Evolutionary conservation across 1,140 invertebrate species (phyloP).

Genomic region (Drosophila nigrodunni): DNA sequence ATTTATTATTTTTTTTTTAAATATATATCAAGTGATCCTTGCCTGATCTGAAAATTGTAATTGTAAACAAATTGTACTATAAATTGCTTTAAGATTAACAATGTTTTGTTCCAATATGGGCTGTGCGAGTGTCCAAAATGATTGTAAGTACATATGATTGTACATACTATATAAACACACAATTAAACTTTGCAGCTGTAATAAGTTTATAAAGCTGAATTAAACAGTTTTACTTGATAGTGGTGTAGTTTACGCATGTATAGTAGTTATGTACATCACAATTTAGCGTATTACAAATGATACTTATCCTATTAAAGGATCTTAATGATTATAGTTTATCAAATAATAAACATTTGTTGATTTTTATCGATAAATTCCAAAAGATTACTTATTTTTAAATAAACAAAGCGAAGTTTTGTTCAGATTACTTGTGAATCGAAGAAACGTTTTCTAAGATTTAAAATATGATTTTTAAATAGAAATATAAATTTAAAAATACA

Average conservation of each 20-base stretch:
- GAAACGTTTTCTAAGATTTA: too few species aligned
- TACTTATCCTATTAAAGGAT: constrained; percentile 24
- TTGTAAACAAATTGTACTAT: constrained; percentile 31
- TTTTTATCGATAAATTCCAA: too few species aligned
- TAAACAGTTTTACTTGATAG: neutral
- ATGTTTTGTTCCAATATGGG: constrained; percentile 62
- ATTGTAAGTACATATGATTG: constrained; percentile 37
- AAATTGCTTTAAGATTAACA: constrained; percentile 24
- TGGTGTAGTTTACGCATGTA: too few species aligned
- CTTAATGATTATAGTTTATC: constrained; percentile 6
- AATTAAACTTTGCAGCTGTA: constrained; percentile 13
- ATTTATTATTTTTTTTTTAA: neutral
- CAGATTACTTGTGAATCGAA: too few species aligned
- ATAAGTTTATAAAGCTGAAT: neutral
- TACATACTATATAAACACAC: constrained; percentile 14
- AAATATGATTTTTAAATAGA: too few species aligned
- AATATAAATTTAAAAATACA: too few species aligned
- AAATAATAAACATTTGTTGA: too few species aligned
- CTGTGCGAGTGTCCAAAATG: constrained; percentile 72
- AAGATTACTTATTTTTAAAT: too few species aligned
- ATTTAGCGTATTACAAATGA: constrained; percentile 20
- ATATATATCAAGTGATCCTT: neutral
- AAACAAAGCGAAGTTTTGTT: too few species aligned
- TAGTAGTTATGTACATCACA: constrained; percentile 13
- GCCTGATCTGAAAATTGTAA: neutral